A percentile compares a stretch with the other conserved stretches of the same genome.
phyloP scores from a whole-genome alignment of 2,888 invertebrate genomes.

The Drosophila bunnanda region DNA sequence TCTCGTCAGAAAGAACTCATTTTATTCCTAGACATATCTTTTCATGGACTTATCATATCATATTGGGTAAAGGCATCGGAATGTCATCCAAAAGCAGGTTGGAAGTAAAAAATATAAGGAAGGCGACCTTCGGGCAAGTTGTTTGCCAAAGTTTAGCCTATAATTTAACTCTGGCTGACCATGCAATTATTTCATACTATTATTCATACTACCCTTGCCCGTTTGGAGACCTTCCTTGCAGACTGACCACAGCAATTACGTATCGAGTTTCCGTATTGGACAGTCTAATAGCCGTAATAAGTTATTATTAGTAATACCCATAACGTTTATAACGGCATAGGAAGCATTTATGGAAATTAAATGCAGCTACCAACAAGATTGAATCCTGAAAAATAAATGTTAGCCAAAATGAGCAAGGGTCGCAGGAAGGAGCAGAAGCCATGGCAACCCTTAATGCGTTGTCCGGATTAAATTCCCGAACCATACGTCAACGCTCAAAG shows the following conservation, averaged over 20 bases:
- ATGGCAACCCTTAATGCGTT: conserved; percentile 60
- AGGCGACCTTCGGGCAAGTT: neutral
- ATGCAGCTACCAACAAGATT: conserved; percentile 41
- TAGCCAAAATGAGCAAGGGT: conserved; percentile 60
- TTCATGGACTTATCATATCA: conserved; percentile 60
- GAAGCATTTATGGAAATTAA: conserved; percentile 48
- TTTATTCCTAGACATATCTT: conserved; percentile 1
- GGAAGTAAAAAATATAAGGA: neutral
- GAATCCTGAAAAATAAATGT: conserved; percentile 47
- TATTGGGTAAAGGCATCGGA: conserved; percentile 29
- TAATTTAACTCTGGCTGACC: neutral
- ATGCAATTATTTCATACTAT: conserved; percentile 1
- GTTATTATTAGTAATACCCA: conserved; percentile 16
- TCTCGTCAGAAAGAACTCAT: too few species aligned
- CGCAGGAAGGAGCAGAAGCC: conserved; percentile 44
- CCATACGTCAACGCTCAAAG: conserved; percentile 60
- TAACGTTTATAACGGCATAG: conserved; percentile 22
- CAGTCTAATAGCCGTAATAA: conserved; percentile 35
- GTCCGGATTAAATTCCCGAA: conserved; percentile 62
- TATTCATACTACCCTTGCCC: neutral
- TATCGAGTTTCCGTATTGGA: conserved; percentile 12
- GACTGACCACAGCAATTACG: conserved; percentile 27
- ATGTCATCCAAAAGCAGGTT: neutral
- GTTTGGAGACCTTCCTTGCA: neutral
- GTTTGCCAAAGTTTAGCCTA: neutral